Evolutionary conservation across 2,888 invertebrate species (phyloP).

Genomic region (Euclidia mi): DNA sequence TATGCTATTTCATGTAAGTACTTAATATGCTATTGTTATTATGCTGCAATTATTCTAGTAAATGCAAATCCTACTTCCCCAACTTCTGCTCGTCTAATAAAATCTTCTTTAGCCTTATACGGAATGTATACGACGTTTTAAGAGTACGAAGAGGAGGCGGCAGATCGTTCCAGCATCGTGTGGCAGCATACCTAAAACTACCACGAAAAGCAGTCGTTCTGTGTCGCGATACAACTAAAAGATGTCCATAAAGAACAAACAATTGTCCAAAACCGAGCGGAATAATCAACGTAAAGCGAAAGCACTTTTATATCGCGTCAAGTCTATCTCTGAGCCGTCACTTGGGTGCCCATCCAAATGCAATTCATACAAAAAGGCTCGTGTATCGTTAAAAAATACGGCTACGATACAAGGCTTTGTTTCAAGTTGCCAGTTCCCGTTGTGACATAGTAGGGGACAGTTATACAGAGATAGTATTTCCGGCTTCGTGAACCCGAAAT

Average conservation of each 20-base stretch:
- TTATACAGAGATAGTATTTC: constrained; percentile 71
- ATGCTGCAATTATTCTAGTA: too few species aligned
- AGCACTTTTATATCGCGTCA: constrained; percentile 46
- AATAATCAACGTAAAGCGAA: constrained; percentile 32
- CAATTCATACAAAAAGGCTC: constrained; percentile 55
- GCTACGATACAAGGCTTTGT: constrained; percentile 55
- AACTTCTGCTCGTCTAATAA: too few species aligned
- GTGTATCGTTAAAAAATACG: constrained; percentile 55
- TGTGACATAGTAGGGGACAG: constrained; percentile 57
- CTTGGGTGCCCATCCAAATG: constrained; percentile 33
- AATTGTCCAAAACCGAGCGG: constrained; percentile 9
- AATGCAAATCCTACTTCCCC: too few species aligned
- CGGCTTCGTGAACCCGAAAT: constrained; percentile 66
- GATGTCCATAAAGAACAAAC: background rate
- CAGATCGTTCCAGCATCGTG: too few species aligned
- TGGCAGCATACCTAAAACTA: too few species aligned
- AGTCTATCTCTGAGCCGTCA: constrained; percentile 37
- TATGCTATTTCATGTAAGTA: too few species aligned
- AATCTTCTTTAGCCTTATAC: too few species aligned
- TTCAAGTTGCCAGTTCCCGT: constrained; percentile 47
- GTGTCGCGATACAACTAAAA: too few species aligned
- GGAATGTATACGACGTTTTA: too few species aligned
- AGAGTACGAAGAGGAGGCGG: too few species aligned
- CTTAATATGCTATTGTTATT: too few species aligned
- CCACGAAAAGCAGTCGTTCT: too few species aligned